Evolutionary conservation across 2,113 vertebrate genomes (phyloP).

Genomic region (Lampris megalopsis): DNA sequence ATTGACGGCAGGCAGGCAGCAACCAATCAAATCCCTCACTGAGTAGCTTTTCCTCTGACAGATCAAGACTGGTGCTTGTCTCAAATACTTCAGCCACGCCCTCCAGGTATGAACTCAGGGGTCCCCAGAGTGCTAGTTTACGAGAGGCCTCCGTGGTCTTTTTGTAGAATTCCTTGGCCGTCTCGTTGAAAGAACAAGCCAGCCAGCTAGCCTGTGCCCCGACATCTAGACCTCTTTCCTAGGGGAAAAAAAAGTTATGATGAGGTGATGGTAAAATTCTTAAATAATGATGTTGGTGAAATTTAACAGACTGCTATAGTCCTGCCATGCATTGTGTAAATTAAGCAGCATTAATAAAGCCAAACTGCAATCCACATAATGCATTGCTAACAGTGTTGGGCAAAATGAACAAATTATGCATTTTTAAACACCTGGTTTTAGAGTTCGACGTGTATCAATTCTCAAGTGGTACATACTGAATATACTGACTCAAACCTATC

Average conservation of each 20-base stretch:
- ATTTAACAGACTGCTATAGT: neutral
- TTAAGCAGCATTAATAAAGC: too few species aligned
- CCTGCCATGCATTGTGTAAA: neutral
- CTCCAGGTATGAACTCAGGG: conserved; percentile 91
- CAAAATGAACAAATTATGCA: too few species aligned
- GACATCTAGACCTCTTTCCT: conserved; percentile 91
- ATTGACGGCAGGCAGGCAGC: conserved; percentile 90
- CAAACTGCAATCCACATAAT: too few species aligned
- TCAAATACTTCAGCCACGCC: conserved; percentile 94
- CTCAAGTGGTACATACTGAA: too few species aligned
- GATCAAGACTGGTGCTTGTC: conserved; percentile 85
- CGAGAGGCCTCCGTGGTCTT: conserved; percentile 86
- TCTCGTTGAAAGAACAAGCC: conserved; percentile 86
- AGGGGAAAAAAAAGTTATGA: conserved; percentile 10
- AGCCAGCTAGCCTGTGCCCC: conserved; percentile 86
- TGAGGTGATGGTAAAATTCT: neutral
- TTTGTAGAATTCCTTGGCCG: conserved; percentile 92
- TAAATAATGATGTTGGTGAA: neutral
- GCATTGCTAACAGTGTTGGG: too few species aligned
- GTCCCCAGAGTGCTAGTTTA: conserved; percentile 89
- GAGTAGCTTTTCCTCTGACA: conserved; percentile 94
- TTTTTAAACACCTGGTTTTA: too few species aligned
- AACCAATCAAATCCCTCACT: conserved; percentile 94
- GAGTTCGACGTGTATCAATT: too few species aligned
- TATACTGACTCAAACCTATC: too few species aligned